Evolutionary conservation across 1,140 invertebrate species (phyloP).

Genomic region (Drosophila persimilis): DNA sequence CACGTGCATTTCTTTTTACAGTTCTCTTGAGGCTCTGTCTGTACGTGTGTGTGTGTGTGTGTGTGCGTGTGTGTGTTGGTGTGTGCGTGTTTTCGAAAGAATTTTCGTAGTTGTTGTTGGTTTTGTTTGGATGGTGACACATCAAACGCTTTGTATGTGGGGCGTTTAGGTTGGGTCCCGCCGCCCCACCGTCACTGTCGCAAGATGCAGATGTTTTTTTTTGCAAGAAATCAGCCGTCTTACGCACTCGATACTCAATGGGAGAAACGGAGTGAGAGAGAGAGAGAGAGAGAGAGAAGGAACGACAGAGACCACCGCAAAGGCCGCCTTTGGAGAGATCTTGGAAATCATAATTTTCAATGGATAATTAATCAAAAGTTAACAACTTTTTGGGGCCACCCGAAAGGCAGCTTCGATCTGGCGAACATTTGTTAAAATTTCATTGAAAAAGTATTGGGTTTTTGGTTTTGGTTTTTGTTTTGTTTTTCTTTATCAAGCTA

Average conservation of each 20-base stretch:
- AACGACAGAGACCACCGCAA: not conserved
- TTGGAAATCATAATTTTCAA: not conserved
- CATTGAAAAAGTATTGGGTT: slow-evolving; percentile 23
- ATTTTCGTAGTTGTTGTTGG: slow-evolving; percentile 47
- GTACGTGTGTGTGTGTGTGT: slow-evolving; percentile 5
- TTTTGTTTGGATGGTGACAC: slow-evolving; percentile 58
- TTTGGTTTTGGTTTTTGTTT: not conserved
- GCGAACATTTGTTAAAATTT: slow-evolving; percentile 8
- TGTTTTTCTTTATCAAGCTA: not conserved
- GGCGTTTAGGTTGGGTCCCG: slow-evolving; percentile 25
- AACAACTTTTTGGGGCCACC: slow-evolving; percentile 40
- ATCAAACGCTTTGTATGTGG: slow-evolving; percentile 36
- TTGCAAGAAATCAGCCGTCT: slow-evolving; percentile 24
- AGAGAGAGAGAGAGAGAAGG: not conserved
- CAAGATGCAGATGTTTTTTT: slow-evolving; percentile 43
- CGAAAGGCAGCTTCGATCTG: slow-evolving; percentile 7
- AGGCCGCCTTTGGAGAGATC: not conserved
- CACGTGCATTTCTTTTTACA: slow-evolving; percentile 78
- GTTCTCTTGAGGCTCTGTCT: slow-evolving; percentile 34
- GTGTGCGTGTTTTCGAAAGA: slow-evolving; percentile 67
- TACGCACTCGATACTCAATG: slow-evolving; percentile 22
- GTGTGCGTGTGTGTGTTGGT: slow-evolving; percentile 1
- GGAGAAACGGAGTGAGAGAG: not conserved
- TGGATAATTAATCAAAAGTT: slow-evolving; percentile 50
- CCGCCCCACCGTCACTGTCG: not conserved